A percentile compares a stretch with the other conserved stretches of the same genome.
Conservation (phyloP, 1,140 invertebrate species). For the Orchesella cincta region DNA sequence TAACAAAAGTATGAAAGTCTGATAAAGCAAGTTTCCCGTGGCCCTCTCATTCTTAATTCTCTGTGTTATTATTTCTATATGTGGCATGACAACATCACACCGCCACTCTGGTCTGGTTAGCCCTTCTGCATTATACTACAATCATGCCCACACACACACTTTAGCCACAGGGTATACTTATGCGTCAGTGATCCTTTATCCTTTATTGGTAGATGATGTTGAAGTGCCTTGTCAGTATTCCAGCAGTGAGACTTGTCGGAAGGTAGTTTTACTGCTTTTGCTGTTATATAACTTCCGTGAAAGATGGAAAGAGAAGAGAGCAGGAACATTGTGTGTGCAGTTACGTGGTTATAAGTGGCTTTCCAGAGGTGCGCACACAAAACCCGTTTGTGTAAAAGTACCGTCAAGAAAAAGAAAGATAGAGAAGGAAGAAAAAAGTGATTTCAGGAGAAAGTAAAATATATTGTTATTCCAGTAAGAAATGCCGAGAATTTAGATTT, state of each 20-base stretch:
- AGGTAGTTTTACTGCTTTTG: conserved; percentile 3
- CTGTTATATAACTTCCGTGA: not conserved
- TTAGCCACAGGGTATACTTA: not conserved
- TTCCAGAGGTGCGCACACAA: not conserved
- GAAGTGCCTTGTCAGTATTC: not conserved
- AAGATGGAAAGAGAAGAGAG: not conserved
- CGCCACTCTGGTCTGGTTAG: not conserved
- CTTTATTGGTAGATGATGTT: not conserved
- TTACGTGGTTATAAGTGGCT: not conserved
- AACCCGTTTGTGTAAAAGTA: not conserved
- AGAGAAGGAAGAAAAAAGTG: conserved; percentile 3
- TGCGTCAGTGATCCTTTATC: not conserved
- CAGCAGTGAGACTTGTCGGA: not conserved
- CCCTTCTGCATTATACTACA: not conserved
- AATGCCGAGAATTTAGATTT: conserved; percentile 14
- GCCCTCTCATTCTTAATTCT: conserved; percentile 21
- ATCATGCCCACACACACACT: not conserved
- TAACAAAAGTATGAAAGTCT: not conserved
- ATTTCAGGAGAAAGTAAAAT: conserved; percentile 25
- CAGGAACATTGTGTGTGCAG: not conserved
- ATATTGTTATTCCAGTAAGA: conserved; percentile 19
- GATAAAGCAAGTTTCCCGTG: not conserved
- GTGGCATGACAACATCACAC: not conserved
- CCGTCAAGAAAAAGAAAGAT: not conserved
- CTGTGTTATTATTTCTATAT: not conserved